A percentile compares a stretch with the other conserved stretches of the same genome.
Evolutionary conservation across 2,113 vertebrate genomes (phyloP).

Genomic region (Chitala chitala): DNA sequence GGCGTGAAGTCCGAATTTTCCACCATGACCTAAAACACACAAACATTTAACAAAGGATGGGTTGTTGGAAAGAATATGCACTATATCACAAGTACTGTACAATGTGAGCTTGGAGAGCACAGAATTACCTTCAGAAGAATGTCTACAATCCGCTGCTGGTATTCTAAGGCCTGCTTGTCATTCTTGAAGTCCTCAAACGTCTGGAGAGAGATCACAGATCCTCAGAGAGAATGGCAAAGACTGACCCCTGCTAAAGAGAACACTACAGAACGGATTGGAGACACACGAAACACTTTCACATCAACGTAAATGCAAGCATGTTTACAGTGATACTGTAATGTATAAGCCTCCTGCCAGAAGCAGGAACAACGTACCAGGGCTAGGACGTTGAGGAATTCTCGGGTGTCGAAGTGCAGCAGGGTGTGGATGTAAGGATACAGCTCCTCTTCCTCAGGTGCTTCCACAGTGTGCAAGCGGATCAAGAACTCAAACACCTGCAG

Average conservation of each 20-base stretch:
- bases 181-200: slow-evolving; percentile 99
- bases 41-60: background rate
- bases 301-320: no score
- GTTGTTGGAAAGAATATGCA: background rate
- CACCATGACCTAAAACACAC: slow-evolving; percentile 82
- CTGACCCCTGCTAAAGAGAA: no score
- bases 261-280: no score
- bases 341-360: background rate
- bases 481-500: slow-evolving; percentile 92
- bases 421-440: slow-evolving; percentile 84
- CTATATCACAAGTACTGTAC: no score
- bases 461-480: slow-evolving; percentile 82
- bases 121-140: slow-evolving; percentile 84
- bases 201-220: slow-evolving; percentile 56
- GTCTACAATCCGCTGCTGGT: slow-evolving; percentile 96
- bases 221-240: background rate
- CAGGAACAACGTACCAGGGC: slow-evolving; percentile 76
- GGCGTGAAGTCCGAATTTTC: slow-evolving; percentile 96
- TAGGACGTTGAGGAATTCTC: slow-evolving; percentile 95
- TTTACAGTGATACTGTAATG: no score
- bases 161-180: slow-evolving; percentile 96
- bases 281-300: background rate
- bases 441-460: slow-evolving; percentile 79
- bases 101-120: background rate
- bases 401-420: slow-evolving; percentile 89